Percentiles rank a stretch among this genome's conserved stretches.
These are phyloP conservation scores for Anaspis maculata DNA, from an alignment of 2,888 invertebrate species.

Conservation along the genomic window DNA sequence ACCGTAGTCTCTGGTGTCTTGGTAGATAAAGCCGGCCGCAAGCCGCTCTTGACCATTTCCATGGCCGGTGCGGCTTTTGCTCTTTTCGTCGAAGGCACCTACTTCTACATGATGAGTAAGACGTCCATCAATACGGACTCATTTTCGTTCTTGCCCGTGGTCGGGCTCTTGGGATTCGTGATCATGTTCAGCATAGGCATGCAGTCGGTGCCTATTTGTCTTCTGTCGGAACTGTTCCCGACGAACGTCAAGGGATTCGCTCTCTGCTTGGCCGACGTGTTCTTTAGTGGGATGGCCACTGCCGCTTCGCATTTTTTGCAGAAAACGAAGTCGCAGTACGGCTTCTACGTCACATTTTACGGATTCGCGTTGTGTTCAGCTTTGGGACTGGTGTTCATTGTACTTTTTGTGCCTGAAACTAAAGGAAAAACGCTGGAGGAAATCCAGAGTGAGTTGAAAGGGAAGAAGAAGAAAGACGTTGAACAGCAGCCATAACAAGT, in stretches of 20 bases:
- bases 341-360: slow-evolving; percentile 57
- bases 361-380: slow-evolving; percentile 53
- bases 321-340: slow-evolving; percentile 47
- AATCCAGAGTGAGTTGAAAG: slow-evolving; percentile 56
- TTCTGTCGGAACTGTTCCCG: slow-evolving; percentile 49
- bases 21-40: slow-evolving; percentile 50
- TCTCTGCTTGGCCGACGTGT: slow-evolving; percentile 47
- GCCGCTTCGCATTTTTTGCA: slow-evolving; percentile 44
- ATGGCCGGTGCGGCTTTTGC: slow-evolving; percentile 41
- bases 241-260: slow-evolving; percentile 49
- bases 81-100: slow-evolving; percentile 40
- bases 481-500: too few relatives aligned
- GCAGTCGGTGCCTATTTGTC: slow-evolving; percentile 46
- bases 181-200: slow-evolving; percentile 47
- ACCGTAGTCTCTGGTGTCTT: slow-evolving; percentile 48
- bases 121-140: slow-evolving; percentile 32
- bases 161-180: slow-evolving; percentile 43
- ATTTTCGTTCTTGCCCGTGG: slow-evolving; percentile 41
- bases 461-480: slow-evolving; percentile 35
- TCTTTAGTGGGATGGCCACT: slow-evolving; percentile 44
- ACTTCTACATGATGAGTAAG: slow-evolving; percentile 42
- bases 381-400: slow-evolving; percentile 52
- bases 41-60: slow-evolving; percentile 46
- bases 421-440: slow-evolving; percentile 62
- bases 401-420: slow-evolving; percentile 57